Percentiles rank a stretch among this genome's conserved stretches.
phyloP scores from a whole-genome alignment of 2,113 vertebrate species.

The Seriola rivoliana region DNA sequence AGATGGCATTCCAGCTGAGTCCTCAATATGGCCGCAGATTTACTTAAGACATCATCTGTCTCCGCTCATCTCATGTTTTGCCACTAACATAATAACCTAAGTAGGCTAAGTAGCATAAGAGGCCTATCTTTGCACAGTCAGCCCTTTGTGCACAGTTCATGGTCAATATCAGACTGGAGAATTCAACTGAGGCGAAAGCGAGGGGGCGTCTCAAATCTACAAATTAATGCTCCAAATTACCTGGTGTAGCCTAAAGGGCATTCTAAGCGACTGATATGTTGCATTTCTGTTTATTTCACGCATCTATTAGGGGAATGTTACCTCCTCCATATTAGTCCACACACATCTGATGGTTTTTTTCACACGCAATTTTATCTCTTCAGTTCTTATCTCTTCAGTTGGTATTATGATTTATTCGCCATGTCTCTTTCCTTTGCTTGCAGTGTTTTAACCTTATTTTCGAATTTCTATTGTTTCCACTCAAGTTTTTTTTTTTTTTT shows the following conservation, averaged over 20 bases:
- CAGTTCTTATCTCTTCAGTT: too few species aligned
- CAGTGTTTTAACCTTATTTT: too few species aligned
- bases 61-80: constrained; percentile 49
- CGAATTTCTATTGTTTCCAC: too few species aligned
- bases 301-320: too few species aligned
- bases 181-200: not conserved
- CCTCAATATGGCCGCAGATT: constrained; percentile 25
- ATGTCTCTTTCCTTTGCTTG: too few species aligned
- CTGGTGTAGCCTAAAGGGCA: not conserved
- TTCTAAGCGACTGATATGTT: too few species aligned
- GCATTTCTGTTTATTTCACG: too few species aligned
- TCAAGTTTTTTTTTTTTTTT: too few species aligned
- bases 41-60: constrained; percentile 29
- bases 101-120: constrained; percentile 54
- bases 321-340: too few species aligned
- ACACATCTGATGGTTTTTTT: too few species aligned
- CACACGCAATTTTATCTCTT: too few species aligned
- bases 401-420: too few species aligned
- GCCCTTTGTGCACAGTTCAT: constrained; percentile 36
- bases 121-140: constrained; percentile 33
- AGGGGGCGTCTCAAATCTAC: not conserved
- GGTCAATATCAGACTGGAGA: constrained; percentile 24
- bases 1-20: constrained; percentile 20
- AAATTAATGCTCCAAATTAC: not conserved
- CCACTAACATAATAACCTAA: constrained; percentile 54